These are phyloP conservation scores for Proctacanthus coquilletti DNA, from an alignment of 1,140 invertebrate genomes.

Conservation along the genomic window DNA sequence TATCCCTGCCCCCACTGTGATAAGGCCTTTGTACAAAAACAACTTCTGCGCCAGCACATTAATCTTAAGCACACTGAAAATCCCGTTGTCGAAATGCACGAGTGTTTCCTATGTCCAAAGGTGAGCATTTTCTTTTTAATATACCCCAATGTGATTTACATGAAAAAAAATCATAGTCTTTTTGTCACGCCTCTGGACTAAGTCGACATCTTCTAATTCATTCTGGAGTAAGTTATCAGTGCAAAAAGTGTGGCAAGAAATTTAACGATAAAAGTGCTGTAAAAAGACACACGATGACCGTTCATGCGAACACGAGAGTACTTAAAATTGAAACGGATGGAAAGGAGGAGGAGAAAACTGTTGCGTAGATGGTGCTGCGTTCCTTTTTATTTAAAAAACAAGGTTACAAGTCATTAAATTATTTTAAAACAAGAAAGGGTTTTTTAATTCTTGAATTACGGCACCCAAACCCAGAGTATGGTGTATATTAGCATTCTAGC, in stretches of 20 bases:
- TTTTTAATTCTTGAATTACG: too few relatives aligned
- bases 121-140: conserved; percentile 14
- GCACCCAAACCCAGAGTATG: too few relatives aligned
- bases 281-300: conserved; percentile 35
- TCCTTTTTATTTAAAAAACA: too few relatives aligned
- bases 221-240: conserved; percentile 46
- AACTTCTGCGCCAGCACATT: conserved; percentile 45
- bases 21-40: conserved; percentile 56
- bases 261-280: conserved; percentile 56
- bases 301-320: conserved; percentile 8
- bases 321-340: not conserved
- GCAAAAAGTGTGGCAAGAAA: conserved; percentile 46
- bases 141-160: not conserved
- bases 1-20: conserved; percentile 60
- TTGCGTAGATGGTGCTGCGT: not conserved
- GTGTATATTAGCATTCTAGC: too few relatives aligned
- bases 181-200: conserved; percentile 39
- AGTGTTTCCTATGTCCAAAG: conserved; percentile 50
- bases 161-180: conserved; percentile 7
- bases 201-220: conserved; percentile 56
- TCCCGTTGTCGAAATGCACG: conserved; percentile 41
- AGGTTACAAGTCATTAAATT: too few relatives aligned
- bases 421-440: too few relatives aligned
- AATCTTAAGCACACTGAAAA: conserved; percentile 39
- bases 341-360: not conserved